Conservation (phyloP, 92 coral and sea anemone genomes). For the Metridium senile region DNA sequence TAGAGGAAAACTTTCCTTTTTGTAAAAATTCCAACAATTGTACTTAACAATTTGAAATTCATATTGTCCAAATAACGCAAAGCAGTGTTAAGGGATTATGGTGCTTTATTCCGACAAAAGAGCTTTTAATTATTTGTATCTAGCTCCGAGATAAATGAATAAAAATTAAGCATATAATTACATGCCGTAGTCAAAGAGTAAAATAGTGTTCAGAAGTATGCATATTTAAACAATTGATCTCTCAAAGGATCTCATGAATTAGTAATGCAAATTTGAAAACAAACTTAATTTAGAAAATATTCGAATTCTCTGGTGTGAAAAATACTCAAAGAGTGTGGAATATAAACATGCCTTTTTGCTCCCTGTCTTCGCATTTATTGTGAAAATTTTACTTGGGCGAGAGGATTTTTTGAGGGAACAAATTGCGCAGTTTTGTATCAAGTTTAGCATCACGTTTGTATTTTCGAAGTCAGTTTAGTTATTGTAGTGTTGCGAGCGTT, state of each 20-base stretch:
- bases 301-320: background rate
- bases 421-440: too few relatives aligned
- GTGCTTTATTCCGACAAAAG: background rate
- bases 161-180: background rate
- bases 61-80: too few relatives aligned
- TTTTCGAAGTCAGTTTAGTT: background rate
- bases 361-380: too few relatives aligned
- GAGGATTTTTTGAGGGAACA: too few relatives aligned
- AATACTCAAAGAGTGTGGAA: background rate
- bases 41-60: too few relatives aligned
- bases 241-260: background rate
- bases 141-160: too few relatives aligned
- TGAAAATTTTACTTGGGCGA: too few relatives aligned
- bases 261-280: background rate
- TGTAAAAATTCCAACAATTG: too few relatives aligned
- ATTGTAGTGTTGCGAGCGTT: background rate
- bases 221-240: background rate
- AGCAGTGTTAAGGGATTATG: background rate
- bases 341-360: too few relatives aligned
- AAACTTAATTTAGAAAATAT: background rate
- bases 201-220: background rate
- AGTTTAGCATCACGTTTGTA: too few relatives aligned
- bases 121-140: background rate
- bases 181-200: background rate
- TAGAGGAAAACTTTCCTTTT: too few relatives aligned